Evolutionary conservation across 2,888 invertebrate genomes (phyloP), one percentile per base, ranked within the genome.

Genomic region (Pandemis cinnamomeana): DNA sequence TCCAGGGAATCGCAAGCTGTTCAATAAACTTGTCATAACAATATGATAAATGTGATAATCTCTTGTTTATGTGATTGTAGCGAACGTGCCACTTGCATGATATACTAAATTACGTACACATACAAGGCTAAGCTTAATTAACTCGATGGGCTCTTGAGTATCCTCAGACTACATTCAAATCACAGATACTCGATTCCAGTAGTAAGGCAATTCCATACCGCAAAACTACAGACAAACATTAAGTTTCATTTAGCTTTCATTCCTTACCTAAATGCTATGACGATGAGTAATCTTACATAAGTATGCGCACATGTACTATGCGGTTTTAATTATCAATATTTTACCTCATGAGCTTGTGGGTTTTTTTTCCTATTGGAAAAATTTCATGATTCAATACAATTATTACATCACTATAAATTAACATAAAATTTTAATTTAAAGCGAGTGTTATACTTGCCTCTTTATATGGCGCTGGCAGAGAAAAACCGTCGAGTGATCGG

Each of bases 301-400:
- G 11, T 11, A 58, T 27, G 5, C n/a, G n/a, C 13, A 6, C n/a
- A 5, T 53, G 3, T 27, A 10, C 7, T 53, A 3, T 58, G 58
- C 27, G 58, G 58, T 27, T 58, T 58, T 27, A 58, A 20, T 58
- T 27, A 27, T 27, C 55, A 55, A 7, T 55, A 55, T 58, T 58
- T 58, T 27, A 27, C 58, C 58, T 27, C 11, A 5, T 58, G 27
- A 6, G 11, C 11, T 27, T 11, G 27, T 58, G 27, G 10, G 10
- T 58, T 58, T 58, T 58, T 58, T 7, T 15, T 1, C 58, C 10
- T 27, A 4, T 0, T 58, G 27, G 55, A 55, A 53, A 20, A 11
- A 27, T 11, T 58, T 58, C 11, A 11, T 58, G 58, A 58, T 27
- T 58, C 58, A 27, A 58, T 20, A 55, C 20, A 53, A n/a, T 55